Evolutionary conservation across 2,113 vertebrate species (phyloP).

Genomic region (Euleptes europaea): DNA sequence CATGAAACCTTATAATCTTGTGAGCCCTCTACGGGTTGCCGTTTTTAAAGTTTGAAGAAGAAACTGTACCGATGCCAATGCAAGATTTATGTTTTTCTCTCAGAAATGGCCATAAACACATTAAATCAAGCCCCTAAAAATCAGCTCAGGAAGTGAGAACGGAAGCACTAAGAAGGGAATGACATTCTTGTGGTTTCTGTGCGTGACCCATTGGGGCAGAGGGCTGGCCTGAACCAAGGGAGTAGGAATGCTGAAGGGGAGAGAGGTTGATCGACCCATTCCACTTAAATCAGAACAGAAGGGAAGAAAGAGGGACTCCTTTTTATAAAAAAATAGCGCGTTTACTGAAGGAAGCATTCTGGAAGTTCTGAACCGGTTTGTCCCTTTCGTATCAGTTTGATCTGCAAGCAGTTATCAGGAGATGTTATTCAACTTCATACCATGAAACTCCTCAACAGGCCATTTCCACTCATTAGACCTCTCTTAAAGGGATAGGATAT

Average conservation of each 20-base stretch:
- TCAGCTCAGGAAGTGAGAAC: constrained; percentile 22
- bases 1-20: constrained; percentile 1
- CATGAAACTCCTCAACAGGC: no score
- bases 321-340: no score
- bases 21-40: not conserved
- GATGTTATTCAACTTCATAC: no score
- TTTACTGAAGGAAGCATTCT: not conserved
- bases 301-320: not conserved
- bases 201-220: not conserved
- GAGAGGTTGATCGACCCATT: not conserved
- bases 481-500: no score
- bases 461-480: no score
- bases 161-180: constrained; percentile 2
- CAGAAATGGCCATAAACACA: constrained; percentile 5
- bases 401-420: no score
- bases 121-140: not conserved
- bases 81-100: constrained; percentile 21
- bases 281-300: not conserved
- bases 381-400: no score
- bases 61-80: constrained; percentile 9
- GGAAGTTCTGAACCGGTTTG: no score
- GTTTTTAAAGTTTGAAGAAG: constrained; percentile 1
- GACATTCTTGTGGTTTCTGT: constrained; percentile 12
- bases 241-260: not conserved
- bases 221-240: not conserved